These are phyloP conservation scores for Aphrocallistes beatrix DNA, from an alignment of 37 sponge, comb jelly and placozoan genomes.

Conservation along the genomic window DNA sequence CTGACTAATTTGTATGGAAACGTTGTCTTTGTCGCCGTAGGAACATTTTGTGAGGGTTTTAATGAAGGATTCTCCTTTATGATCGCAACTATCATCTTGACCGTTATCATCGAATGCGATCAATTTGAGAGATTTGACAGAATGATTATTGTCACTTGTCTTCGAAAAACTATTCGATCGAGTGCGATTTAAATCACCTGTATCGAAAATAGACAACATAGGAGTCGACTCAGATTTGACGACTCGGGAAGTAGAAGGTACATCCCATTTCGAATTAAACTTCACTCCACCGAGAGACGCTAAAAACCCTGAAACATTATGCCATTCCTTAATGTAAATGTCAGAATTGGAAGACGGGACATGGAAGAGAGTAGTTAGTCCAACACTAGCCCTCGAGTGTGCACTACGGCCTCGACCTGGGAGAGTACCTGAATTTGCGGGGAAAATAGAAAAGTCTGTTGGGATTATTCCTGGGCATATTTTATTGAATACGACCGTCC, in stretches of 20 bases:
- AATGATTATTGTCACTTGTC: not conserved
- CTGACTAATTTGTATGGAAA: not conserved
- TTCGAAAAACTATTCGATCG: not conserved
- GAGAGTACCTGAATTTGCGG: not conserved
- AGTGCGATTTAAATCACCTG: not conserved
- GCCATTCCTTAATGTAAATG: not conserved
- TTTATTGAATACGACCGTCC: not conserved
- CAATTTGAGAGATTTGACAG: not conserved
- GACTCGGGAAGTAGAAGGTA: not conserved
- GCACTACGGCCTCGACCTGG: not conserved
- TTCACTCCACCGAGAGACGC: not conserved
- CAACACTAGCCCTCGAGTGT: not conserved
- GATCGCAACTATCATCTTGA: not conserved
- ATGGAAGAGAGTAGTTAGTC: not conserved
- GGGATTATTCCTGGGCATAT: not conserved
- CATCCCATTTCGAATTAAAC: not conserved
- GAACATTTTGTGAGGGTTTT: not conserved
- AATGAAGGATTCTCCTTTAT: not conserved
- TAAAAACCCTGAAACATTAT: not conserved
- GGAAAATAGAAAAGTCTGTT: not conserved
- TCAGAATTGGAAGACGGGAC: not conserved
- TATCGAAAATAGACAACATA: not conserved
- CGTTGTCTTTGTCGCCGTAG: not conserved
- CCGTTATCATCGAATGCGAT: not conserved
- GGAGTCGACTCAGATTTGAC: constrained; percentile 8